These are phyloP conservation scores for Betta splendens DNA, from an alignment of 2,797 vertebrate genomes.

Conservation along the genomic window DNA sequence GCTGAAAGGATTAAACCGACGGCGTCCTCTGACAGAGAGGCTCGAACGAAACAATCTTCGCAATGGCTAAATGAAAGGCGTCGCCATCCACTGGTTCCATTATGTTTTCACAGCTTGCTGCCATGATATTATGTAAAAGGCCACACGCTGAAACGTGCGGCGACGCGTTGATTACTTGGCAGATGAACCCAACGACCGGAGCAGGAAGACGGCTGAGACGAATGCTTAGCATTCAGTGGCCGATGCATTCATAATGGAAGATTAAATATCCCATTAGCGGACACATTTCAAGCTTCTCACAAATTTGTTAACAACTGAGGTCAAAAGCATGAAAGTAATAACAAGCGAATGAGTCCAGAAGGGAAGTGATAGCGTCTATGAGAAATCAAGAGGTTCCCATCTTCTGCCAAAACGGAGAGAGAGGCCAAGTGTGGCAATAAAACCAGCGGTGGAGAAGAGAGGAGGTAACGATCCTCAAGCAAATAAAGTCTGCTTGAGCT, in stretches of 20 bases:
- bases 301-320: constrained; percentile 53
- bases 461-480: no score
- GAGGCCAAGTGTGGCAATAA: constrained; percentile 30
- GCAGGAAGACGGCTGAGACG: constrained; percentile 8
- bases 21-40: not conserved
- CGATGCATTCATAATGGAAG: constrained; percentile 55
- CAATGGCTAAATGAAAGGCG: no score
- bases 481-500: no score
- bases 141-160: not conserved
- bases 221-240: constrained; percentile 44
- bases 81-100: no score
- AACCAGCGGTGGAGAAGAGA: constrained; percentile 35
- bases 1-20: not conserved
- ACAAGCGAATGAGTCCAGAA: constrained; percentile 51
- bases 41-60: no score
- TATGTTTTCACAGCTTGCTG: no score
- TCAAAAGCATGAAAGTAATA: constrained; percentile 48
- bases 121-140: not conserved
- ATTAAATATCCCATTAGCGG: constrained; percentile 57
- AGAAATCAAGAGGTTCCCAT: constrained; percentile 15
- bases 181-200: constrained; percentile 44
- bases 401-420: constrained; percentile 27
- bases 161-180: constrained; percentile 19
- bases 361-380: constrained; percentile 27
- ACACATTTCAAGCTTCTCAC: constrained; percentile 49